Evolutionary conservation across 2,113 vertebrate genomes (phyloP), one percentile per base, ranked within the genome.

Genomic region (Pyrgilauda ruficollis): DNA sequence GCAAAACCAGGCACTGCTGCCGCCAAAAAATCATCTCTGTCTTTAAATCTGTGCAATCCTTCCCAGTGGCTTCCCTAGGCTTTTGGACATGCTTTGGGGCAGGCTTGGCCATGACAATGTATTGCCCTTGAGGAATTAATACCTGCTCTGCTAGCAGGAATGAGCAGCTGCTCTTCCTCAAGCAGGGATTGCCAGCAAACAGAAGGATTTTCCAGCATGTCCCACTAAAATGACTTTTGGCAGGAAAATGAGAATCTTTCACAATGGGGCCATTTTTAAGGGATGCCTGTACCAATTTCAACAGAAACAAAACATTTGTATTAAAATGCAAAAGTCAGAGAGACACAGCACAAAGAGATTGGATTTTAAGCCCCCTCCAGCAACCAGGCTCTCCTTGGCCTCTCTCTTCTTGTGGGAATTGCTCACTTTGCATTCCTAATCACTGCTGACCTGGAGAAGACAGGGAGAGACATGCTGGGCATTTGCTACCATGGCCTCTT

Each of bases 161-260:
- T 1, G 44, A 84, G 68, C 93, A 93, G 85, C 83, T 90, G 90
- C 24, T 86, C 72, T 95, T 96, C 55, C 85, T 87, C 31, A 37
- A 53, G 74, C 23, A 85, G 26, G 13, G 37, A 43, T 1, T 88
- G 72, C 87, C 90, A 93, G 44, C 44, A 90, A 93, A 80, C 39
- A 85, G 87, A 82, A 91, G 94, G 84, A 77, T 95, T 93, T 95
- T 94, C 90, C 64, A 96, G 35, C 28, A 37, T 68, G 62, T 94
- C 79, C 93, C 69, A 81, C 39, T 77, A 86, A 88, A 81, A 90
- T 74, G 19, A 81, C 91, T 93, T 94, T 59, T 94, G 94, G 89
- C 94, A 92, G 69, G 73, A 81, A 95, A 92, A 80, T 1, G 4
- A 84, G 47, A 86, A 37, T 70, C 47, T 26, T 78, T 94, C 76